Conservation (phyloP, 92 coral and sea anemone genomes). For the Virgularia gustaviana region DNA sequence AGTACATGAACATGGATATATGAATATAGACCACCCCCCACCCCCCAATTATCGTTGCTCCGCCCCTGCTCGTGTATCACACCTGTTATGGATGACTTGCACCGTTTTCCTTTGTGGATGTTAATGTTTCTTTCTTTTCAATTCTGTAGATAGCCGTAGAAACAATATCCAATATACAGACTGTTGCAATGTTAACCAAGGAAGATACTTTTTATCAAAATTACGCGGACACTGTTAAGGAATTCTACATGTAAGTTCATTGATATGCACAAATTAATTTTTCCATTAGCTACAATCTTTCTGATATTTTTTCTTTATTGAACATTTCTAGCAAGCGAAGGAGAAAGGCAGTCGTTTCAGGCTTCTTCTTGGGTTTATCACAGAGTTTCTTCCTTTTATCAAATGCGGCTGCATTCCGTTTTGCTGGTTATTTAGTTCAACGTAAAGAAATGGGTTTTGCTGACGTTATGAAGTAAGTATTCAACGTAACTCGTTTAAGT, state of each 20-base stretch:
- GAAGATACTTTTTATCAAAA: slow-evolving; percentile 43
- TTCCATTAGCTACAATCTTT: not conserved
- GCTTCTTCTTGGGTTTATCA: slow-evolving; percentile 37
- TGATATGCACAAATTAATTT: not conserved
- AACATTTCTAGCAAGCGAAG: slow-evolving; percentile 33
- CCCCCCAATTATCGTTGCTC: no score
- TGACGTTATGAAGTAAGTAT: slow-evolving; percentile 50
- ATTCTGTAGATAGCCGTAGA: slow-evolving; percentile 49
- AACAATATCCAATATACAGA: slow-evolving; percentile 48
- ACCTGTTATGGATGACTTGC: no score
- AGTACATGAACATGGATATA: no score
- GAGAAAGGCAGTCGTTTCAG: slow-evolving; percentile 35
- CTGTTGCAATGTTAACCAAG: slow-evolving; percentile 46
- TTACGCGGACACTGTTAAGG: slow-evolving; percentile 20
- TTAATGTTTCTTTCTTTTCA: no score
- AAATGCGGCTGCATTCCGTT: slow-evolving; percentile 51
- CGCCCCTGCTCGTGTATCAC: no score
- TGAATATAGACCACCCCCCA: no score
- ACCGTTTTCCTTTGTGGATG: no score
- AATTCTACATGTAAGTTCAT: slow-evolving; percentile 36
- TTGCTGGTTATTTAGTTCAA: slow-evolving; percentile 42
- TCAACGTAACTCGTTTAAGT: no score
- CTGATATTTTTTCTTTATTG: not conserved
- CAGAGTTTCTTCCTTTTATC: slow-evolving; percentile 38
- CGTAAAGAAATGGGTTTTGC: slow-evolving; percentile 25